A percentile compares a stretch with the other conserved stretches of the same genome.
Evolutionary conservation across 2,888 invertebrate genomes (phyloP).

Genomic region (Zaprionus lineosus): DNA sequence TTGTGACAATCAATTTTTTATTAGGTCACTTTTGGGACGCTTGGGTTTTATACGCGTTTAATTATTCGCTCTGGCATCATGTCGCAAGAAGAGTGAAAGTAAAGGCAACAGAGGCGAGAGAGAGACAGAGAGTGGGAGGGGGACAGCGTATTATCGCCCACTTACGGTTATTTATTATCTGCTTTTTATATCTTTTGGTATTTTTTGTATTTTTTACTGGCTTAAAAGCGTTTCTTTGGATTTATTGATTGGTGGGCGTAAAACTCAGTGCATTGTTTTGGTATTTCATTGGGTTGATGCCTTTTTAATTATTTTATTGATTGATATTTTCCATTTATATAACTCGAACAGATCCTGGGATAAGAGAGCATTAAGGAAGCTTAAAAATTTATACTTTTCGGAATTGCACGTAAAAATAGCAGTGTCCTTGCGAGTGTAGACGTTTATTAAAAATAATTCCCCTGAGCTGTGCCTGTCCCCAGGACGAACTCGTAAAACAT

Average conservation of each 20-base stretch:
- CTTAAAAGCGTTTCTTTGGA: background rate
- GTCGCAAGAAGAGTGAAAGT: background rate
- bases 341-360: constrained; percentile 2
- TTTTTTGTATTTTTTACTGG: constrained; percentile 8
- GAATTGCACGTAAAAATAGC: background rate
- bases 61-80: constrained; percentile 28
- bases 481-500: constrained; percentile 50
- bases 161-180: constrained; percentile 17
- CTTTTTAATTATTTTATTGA: constrained; percentile 1
- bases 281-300: background rate
- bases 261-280: background rate
- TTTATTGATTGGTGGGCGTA: constrained; percentile 11
- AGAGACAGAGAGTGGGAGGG: background rate
- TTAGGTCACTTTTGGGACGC: constrained; percentile 37
- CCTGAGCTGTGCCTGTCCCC: background rate
- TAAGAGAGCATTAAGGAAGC: background rate
- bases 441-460: background rate
- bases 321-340: background rate
- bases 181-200: no score
- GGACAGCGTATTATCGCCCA: constrained; percentile 16
- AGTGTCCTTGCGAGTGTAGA: background rate
- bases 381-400: background rate
- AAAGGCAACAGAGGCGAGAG: background rate
- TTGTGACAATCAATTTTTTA: constrained; percentile 35
- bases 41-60: constrained; percentile 25